phyloP scores from a whole-genome alignment of 2,797 vertebrate species.

The Chromis chromis region DNA sequence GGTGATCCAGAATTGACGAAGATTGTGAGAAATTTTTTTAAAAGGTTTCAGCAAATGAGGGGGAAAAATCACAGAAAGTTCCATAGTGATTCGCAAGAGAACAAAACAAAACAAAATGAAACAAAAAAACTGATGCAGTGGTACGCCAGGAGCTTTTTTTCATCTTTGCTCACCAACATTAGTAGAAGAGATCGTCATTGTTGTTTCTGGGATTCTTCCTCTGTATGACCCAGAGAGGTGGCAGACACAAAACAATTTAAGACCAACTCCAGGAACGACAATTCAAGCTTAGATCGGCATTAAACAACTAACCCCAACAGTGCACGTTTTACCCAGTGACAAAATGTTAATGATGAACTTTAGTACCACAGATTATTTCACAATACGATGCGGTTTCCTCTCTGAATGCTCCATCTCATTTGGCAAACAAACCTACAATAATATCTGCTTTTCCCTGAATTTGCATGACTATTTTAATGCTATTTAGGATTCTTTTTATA shows the following conservation, averaged over 20 bases:
- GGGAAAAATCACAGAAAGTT: neutral
- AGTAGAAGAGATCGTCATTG: neutral
- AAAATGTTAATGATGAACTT: slow-evolving; percentile 52
- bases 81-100: neutral
- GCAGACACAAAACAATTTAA: neutral
- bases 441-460: slow-evolving; percentile 48
- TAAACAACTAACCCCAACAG: slow-evolving; percentile 31
- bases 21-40: neutral
- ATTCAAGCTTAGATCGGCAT: slow-evolving; percentile 28
- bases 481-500: slow-evolving; percentile 37
- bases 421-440: slow-evolving; percentile 65
- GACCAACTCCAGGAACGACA: slow-evolving; percentile 15
- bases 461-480: slow-evolving; percentile 44
- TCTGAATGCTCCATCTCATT: slow-evolving; percentile 59
- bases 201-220: neutral
- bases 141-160: neutral
- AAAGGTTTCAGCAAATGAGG: neutral
- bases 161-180: slow-evolving; percentile 6
- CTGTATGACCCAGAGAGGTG: slow-evolving; percentile 24
- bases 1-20: neutral
- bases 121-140: neutral
- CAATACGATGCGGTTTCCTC: slow-evolving; percentile 52
- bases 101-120: neutral
- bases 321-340: slow-evolving; percentile 43
- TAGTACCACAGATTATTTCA: slow-evolving; percentile 52